These are phyloP conservation scores for Tenebrosternarchus preto DNA, from an alignment of 2,113 vertebrate genomes.

Conservation along the genomic window DNA sequence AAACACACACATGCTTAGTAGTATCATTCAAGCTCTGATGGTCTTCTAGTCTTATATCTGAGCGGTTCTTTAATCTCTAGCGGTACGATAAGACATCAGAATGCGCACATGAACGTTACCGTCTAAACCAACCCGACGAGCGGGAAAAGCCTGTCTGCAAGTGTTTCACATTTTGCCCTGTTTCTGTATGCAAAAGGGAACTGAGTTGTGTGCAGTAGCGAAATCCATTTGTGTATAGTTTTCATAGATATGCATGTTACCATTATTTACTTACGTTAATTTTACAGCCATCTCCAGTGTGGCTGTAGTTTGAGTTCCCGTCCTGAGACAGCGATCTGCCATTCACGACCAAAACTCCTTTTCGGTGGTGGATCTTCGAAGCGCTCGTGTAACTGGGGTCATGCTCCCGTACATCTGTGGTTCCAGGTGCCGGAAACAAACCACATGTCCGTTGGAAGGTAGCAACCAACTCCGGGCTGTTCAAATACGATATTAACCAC, in stretches of 20 bases:
- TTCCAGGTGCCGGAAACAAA: constrained; percentile 68
- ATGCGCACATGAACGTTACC: background rate
- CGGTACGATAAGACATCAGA: background rate
- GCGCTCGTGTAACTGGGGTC: background rate
- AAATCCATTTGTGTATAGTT: no score
- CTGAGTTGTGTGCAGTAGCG: no score
- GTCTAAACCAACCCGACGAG: constrained; percentile 60
- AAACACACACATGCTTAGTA: no score
- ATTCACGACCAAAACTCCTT: background rate
- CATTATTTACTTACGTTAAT: constrained; percentile 49
- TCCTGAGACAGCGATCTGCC: constrained; percentile 47
- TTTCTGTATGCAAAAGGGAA: no score
- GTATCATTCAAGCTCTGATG: no score
- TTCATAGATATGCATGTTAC: background rate
- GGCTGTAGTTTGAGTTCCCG: constrained; percentile 55
- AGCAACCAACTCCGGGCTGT: constrained; percentile 82
- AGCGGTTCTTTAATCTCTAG: no score
- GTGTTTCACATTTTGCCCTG: background rate
- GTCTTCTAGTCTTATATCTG: no score
- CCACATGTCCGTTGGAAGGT: constrained; percentile 88
- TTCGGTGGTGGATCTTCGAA: background rate
- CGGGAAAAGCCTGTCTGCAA: constrained; percentile 67
- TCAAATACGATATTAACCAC: constrained; percentile 70
- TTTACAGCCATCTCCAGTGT: constrained; percentile 30
- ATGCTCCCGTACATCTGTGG: background rate